Percentiles rank a stretch among this genome's conserved stretches.
phyloP scores from a whole-genome alignment of 1,140 invertebrate genomes.

The Brachionus manjavacas region DNA sequence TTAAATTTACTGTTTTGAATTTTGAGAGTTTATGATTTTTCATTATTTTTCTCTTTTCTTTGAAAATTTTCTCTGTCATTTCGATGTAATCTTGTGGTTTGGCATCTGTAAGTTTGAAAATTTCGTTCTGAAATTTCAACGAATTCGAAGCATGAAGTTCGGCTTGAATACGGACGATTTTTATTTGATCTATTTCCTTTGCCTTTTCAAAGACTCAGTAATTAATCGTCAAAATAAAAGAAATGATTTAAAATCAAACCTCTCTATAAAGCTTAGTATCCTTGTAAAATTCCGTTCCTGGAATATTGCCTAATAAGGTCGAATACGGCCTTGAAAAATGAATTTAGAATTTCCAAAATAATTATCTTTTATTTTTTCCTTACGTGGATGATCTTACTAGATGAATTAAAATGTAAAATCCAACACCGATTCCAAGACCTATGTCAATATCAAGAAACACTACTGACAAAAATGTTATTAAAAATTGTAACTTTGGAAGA shows the following conservation, averaged over 20 bases:
- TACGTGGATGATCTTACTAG: conserved; percentile 57
- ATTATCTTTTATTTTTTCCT: conserved; percentile 41
- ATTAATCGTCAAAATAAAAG: not conserved
- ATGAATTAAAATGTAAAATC: conserved; percentile 41
- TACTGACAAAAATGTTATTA: conserved; percentile 42
- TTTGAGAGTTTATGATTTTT: not conserved
- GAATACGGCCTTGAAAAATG: conserved; percentile 14
- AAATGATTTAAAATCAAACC: not conserved
- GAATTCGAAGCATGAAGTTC: conserved; percentile 13
- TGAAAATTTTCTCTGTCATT: not conserved
- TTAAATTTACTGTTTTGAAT: not conserved
- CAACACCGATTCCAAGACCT: conserved; percentile 47
- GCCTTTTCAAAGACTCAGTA: not conserved
- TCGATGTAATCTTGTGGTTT: not conserved
- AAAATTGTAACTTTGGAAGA: conserved; percentile 45
- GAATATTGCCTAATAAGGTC: conserved; percentile 37
- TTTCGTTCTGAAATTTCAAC: not conserved
- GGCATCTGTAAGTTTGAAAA: not conserved
- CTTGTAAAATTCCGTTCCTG: conserved; percentile 43
- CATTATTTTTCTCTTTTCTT: not conserved
- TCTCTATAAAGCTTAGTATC: conserved; percentile 12
- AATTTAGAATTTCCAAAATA: not conserved
- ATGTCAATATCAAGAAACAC: conserved; percentile 43
- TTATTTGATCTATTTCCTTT: conserved; percentile 5
- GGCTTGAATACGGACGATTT: not conserved